Evolutionary conservation across 2,888 invertebrate genomes (phyloP).

Genomic region (Mactromeris polynyma): DNA sequence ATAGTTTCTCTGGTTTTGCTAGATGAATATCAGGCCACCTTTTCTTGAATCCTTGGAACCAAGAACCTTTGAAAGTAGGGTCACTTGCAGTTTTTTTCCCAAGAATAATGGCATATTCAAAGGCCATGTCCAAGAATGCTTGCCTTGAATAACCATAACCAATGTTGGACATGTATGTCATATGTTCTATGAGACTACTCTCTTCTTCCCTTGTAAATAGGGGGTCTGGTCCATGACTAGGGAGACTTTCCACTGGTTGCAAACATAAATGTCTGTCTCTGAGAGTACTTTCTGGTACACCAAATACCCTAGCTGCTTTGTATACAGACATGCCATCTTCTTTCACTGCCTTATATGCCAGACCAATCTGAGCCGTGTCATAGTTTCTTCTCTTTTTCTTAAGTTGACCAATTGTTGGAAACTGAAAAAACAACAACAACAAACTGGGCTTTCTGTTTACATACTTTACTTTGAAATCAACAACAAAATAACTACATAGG

Average conservation of each 20-base stretch:
- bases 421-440: too few species aligned
- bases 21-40: neutral
- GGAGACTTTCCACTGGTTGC: neutral
- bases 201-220: conserved; percentile 35
- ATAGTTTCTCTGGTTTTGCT: conserved; percentile 41
- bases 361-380: too few species aligned
- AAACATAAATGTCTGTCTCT: neutral
- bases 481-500: too few species aligned
- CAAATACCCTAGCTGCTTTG: neutral
- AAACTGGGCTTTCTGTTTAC: too few species aligned
- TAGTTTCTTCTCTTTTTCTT: too few species aligned
- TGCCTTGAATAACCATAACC: conserved; percentile 54
- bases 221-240: neutral
- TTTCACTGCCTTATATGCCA: neutral
- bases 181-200: conserved; percentile 22
- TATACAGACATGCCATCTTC: neutral
- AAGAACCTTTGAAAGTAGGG: conserved; percentile 27
- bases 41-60: conserved; percentile 47
- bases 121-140: conserved; percentile 40
- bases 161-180: conserved; percentile 41
- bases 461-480: too few species aligned
- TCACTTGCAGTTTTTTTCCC: conserved; percentile 20
- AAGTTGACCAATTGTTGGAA: too few species aligned
- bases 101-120: conserved; percentile 48
- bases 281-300: neutral